phyloP scores from a whole-genome alignment of 1,140 invertebrate species.

The Bombus waltoni region DNA sequence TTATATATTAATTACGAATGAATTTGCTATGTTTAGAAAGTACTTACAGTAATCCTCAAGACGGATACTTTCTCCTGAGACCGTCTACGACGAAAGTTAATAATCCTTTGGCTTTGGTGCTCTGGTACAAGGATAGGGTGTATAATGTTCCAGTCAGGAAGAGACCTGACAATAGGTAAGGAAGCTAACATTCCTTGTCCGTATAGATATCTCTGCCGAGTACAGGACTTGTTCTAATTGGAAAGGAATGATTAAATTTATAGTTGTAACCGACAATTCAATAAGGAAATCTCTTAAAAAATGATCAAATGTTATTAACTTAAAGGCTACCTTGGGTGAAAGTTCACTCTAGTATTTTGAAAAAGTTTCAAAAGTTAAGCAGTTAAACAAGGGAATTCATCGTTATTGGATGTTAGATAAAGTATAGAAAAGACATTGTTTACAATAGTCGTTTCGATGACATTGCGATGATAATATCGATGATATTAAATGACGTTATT shows the following conservation, averaged over 20 bases:
- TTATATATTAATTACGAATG: not conserved
- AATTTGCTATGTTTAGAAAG: conserved; percentile 58
- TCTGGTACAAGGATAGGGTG: conserved; percentile 79
- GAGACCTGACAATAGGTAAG: conserved; percentile 77
- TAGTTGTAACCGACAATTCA: no score
- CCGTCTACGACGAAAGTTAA: conserved; percentile 77
- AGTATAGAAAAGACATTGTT: no score
- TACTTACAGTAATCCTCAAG: conserved; percentile 72
- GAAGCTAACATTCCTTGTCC: conserved; percentile 1
- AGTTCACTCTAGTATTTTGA: no score
- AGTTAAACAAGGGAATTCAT: not conserved
- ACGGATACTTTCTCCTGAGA: conserved; percentile 79
- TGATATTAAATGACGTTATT: no score
- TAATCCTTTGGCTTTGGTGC: conserved; percentile 77
- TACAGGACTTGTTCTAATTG: conserved; percentile 12
- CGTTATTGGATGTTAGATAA: not conserved
- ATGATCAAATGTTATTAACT: not conserved
- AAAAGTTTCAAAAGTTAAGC: not conserved
- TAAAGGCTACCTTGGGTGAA: not conserved
- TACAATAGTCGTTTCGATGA: no score
- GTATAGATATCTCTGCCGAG: not conserved
- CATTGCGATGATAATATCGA: no score
- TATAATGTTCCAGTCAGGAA: conserved; percentile 80
- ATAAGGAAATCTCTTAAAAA: not conserved
- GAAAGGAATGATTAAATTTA: not conserved